A percentile compares a stretch with the other conserved stretches of the same genome.
phyloP scores from a whole-genome alignment of 2,113 vertebrate genomes.

The Microcebus griseorufus region DNA sequence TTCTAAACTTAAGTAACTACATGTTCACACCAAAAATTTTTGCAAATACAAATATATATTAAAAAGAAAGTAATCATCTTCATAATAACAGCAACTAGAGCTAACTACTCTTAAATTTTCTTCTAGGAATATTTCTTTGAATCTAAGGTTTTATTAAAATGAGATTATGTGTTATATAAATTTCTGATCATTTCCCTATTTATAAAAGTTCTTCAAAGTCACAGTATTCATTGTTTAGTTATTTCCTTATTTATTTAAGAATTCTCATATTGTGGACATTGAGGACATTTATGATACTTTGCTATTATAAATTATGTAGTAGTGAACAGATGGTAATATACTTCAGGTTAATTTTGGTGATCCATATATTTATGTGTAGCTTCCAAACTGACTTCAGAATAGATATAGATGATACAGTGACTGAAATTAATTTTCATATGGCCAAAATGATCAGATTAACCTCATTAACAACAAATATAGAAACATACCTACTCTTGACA shows the following conservation, averaged over 20 bases:
- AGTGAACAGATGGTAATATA: slow-evolving; percentile 6
- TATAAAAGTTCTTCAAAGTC: background rate
- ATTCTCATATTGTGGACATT: background rate
- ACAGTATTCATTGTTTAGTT: background rate
- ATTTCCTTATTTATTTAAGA: background rate
- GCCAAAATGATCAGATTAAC: slow-evolving; percentile 25
- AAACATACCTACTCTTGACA: background rate
- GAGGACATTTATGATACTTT: background rate
- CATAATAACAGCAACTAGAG: background rate
- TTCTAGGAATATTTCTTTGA: background rate
- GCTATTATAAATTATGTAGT: background rate
- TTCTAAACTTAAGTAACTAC: background rate
- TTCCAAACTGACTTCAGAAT: background rate
- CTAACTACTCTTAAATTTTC: background rate
- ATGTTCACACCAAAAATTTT: background rate
- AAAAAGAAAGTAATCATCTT: background rate
- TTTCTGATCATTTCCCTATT: background rate
- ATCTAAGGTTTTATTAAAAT: background rate
- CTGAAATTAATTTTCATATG: slow-evolving; percentile 48
- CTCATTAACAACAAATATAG: background rate
- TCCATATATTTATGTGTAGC: background rate
- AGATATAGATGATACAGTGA: background rate
- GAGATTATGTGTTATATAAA: background rate
- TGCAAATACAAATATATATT: background rate
- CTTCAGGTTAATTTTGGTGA: slow-evolving; percentile 22